Base-by-base conservation (phyloP, 2,888 invertebrate genomes). In the Latheticus oryzae region DNA sequence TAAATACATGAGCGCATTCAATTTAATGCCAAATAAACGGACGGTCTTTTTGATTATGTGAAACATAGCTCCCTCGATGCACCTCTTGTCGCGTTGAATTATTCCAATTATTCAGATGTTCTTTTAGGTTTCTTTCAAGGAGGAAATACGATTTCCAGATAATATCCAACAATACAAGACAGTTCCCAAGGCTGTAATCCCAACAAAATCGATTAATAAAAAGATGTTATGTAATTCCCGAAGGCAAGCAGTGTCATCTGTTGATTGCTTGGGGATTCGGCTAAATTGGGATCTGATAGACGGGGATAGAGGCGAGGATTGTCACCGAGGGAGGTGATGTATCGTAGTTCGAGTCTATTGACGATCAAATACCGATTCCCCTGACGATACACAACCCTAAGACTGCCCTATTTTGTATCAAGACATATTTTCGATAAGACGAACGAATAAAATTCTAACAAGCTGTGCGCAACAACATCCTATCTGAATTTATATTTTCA, bases 141-240 rank as follows among this genome's bases (percentile, higher is more conserved):
- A 52, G 54, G 62, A 61, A 58, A 58, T 52, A 59, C 60, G 26
- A 45, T 35, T 37, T 26, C 28, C 7, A 45, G 54, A 59, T 59
- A 65, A 58, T 57, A 60, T 62, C 62, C 58, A 64, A 72, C 69
- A 70, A 68, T 63, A 66, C 67, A 70, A 62, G 62, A 68, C 61
- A 64, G 62, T 70, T 66, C 75, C 72, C 75, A 45, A 53, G 66
- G 70, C 74, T 65, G 67, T 67, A 74, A 73, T 74, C 69, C 55
- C 63, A 65, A 65, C 69, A 69, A 43, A 73, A 75, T 75, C 75
- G 75, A 75, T 75, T 75, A 75, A 75, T 75, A 75, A 75, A 73
- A 74, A 74, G 73, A 73, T 73, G 74, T 73, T 74, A 69, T 69
- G 65, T 72, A 72, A 74, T 71, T 72, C 74, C 73, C 74, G 54